Conservation (phyloP, 2,113 vertebrate genomes). For the Thomomys bottae region DNA sequence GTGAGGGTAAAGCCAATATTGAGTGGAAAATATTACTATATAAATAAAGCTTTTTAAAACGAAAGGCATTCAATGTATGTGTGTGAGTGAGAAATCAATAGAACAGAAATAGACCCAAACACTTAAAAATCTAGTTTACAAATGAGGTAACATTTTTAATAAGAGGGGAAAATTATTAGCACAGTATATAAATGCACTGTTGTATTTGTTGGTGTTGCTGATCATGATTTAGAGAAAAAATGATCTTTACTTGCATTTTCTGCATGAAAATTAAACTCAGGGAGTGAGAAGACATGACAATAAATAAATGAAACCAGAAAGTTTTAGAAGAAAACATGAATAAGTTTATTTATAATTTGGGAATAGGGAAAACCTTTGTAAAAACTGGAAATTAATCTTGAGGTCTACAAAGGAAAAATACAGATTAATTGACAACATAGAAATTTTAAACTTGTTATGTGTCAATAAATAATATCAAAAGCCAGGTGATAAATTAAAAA, state of each 20-base stretch:
- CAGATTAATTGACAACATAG: slow-evolving; percentile 2
- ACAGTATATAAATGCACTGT: background rate
- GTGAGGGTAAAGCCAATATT: background rate
- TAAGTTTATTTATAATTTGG: slow-evolving; percentile 68
- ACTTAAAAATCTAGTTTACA: slow-evolving; percentile 7
- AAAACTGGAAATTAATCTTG: slow-evolving; percentile 45
- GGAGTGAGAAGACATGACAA: background rate
- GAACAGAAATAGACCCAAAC: background rate
- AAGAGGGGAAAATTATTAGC: background rate
- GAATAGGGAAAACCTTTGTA: slow-evolving; percentile 25
- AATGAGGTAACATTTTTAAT: background rate
- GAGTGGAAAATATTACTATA: background rate
- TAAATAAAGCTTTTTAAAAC: background rate
- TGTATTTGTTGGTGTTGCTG: background rate
- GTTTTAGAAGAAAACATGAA: slow-evolving; percentile 62
- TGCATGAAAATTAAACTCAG: background rate
- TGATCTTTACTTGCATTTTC: background rate
- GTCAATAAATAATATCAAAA: slow-evolving; percentile 44
- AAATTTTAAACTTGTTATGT: slow-evolving; percentile 21
- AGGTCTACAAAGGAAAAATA: slow-evolving; percentile 1
- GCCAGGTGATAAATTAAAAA: slow-evolving; percentile 26
- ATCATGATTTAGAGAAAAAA: background rate
- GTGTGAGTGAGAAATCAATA: background rate
- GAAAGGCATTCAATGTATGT: background rate
- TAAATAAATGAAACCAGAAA: slow-evolving; percentile 29